These are phyloP conservation scores for Pseudeuparius sepicola DNA, from an alignment of 2,888 invertebrate species.

Conservation along the genomic window DNA sequence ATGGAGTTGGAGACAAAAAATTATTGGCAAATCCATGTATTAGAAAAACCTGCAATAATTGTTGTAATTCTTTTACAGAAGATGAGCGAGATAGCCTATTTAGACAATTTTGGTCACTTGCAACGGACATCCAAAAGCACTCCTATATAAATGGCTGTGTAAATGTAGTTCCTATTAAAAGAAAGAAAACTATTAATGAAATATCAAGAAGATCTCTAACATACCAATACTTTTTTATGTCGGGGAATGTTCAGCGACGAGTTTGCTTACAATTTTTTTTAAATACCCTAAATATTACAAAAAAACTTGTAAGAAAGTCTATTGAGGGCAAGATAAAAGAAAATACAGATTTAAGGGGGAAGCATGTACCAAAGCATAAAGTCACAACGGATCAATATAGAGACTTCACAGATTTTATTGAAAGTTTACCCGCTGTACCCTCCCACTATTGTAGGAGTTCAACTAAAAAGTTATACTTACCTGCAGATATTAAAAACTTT, in stretches of 20 bases:
- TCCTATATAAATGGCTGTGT: background rate
- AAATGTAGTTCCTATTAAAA: no score
- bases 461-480: conserved; percentile 17
- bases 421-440: conserved; percentile 10
- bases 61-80: no score
- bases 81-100: no score
- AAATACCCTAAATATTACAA: background rate
- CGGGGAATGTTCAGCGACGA: no score
- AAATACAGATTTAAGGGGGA: no score
- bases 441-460: conserved; percentile 14
- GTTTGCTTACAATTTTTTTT: conserved; percentile 2
- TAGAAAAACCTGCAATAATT: no score
- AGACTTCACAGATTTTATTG: conserved; percentile 9
- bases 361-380: conserved; percentile 8
- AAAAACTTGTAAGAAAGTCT: background rate
- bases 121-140: background rate
- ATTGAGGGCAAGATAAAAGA: background rate
- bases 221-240: no score
- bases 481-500: conserved; percentile 20
- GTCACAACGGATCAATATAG: background rate
- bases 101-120: no score
- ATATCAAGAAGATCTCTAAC: no score
- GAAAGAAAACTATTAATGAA: no score
- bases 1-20: no score
- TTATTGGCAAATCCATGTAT: no score